Evolutionary conservation across 2,888 invertebrate species (phyloP).

Genomic region (Oligia strigilis): DNA sequence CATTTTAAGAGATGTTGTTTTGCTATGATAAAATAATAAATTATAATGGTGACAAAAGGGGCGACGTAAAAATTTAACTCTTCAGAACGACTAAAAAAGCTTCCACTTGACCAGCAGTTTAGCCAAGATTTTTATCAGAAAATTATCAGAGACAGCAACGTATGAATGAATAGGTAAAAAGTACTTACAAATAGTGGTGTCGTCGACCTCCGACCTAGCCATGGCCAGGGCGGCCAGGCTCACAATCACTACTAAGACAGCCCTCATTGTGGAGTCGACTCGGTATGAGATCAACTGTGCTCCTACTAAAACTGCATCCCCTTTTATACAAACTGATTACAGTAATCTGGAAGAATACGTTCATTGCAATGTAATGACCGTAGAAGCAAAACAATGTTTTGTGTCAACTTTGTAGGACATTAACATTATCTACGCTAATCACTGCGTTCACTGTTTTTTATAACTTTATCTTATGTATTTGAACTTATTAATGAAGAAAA

Average conservation of each 20-base stretch:
- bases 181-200: slow-evolving; percentile 76
- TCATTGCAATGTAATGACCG: slow-evolving; percentile 34
- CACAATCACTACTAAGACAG: slow-evolving; percentile 75
- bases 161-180: background rate
- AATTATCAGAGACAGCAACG: too few species aligned
- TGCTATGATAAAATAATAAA: background rate
- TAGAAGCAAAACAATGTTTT: slow-evolving; percentile 43
- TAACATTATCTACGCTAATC: slow-evolving; percentile 16
- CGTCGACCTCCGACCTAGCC: slow-evolving; percentile 78
- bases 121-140: background rate
- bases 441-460: slow-evolving; percentile 11
- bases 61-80: background rate
- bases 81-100: background rate
- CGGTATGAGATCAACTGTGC: slow-evolving; percentile 79
- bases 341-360: slow-evolving; percentile 36
- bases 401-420: slow-evolving; percentile 34
- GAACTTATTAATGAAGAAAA: slow-evolving; percentile 18
- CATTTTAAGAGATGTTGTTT: background rate
- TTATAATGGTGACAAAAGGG: background rate
- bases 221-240: slow-evolving; percentile 83
- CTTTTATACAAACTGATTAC: slow-evolving; percentile 73
- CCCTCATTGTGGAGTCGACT: slow-evolving; percentile 83
- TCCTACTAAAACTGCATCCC: slow-evolving; percentile 34
- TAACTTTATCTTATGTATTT: slow-evolving; percentile 11
- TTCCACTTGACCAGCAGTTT: background rate